Evolutionary conservation across 2,888 invertebrate genomes (phyloP).

Genomic region (Pogonocherus hispidulus): DNA sequence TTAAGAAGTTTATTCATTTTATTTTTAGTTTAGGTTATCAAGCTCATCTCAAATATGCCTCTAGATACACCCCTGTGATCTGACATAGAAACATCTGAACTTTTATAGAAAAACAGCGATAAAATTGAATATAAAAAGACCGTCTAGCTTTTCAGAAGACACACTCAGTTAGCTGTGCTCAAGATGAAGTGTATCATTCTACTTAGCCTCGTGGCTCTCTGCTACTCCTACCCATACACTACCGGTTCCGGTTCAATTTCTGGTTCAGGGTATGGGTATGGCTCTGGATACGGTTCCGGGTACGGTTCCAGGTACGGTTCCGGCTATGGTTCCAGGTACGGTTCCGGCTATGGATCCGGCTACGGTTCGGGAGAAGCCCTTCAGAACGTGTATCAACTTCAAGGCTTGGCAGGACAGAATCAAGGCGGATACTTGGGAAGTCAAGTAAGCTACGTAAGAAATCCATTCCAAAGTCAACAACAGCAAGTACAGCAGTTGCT

Average conservation of each 20-base stretch:
- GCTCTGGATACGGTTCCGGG: too few species aligned
- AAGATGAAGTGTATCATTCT: slow-evolving; percentile 50
- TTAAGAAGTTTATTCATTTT: background rate
- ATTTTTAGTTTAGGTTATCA: background rate
- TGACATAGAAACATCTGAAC: background rate
- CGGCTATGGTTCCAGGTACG: slow-evolving; percentile 31
- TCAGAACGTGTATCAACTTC: slow-evolving; percentile 27
- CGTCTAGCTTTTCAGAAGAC: slow-evolving; percentile 4
- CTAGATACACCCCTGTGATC: background rate
- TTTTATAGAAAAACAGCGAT: slow-evolving; percentile 32
- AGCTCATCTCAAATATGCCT: background rate
- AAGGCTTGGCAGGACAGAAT: background rate
- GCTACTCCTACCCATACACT: slow-evolving; percentile 36
- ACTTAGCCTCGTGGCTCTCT: slow-evolving; percentile 38
- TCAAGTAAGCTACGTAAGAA: background rate
- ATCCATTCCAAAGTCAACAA: background rate
- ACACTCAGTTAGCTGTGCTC: slow-evolving; percentile 36
- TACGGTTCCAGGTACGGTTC: background rate
- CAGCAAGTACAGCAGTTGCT: too few species aligned
- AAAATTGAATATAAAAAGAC: slow-evolving; percentile 41
- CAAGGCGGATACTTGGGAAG: background rate
- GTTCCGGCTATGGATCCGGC: slow-evolving; percentile 50
- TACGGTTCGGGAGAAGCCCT: slow-evolving; percentile 48
- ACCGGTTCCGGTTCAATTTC: background rate
- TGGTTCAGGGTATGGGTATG: slow-evolving; percentile 16